phyloP scores from a whole-genome alignment of 2,888 invertebrate species.

The Aphrophora alni region DNA sequence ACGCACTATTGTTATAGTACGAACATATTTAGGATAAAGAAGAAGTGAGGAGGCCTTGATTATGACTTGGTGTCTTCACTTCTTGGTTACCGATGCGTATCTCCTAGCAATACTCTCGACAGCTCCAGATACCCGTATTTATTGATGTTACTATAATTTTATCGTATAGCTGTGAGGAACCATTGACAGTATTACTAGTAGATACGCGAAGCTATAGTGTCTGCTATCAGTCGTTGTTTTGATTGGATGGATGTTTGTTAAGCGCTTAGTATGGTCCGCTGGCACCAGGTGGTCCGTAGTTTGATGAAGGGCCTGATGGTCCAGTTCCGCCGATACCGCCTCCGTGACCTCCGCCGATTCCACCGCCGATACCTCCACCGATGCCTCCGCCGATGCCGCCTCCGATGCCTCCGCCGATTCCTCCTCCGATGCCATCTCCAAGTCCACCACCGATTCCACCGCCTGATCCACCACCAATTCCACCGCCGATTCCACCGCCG shows the following conservation, averaged over 20 bases:
- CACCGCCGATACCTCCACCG: constrained; percentile 38
- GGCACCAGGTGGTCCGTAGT: constrained; percentile 52
- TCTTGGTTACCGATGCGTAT: background rate
- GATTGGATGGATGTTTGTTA: constrained; percentile 14
- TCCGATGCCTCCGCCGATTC: constrained; percentile 52
- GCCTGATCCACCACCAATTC: constrained; percentile 54
- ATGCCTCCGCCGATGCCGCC: constrained; percentile 47
- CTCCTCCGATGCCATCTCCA: constrained; percentile 46
- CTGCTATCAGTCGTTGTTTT: background rate
- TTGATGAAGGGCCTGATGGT: constrained; percentile 48
- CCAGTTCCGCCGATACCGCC: constrained; percentile 30
- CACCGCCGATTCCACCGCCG: constrained; percentile 50
- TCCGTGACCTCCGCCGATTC: constrained; percentile 28
- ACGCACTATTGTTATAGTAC: background rate
- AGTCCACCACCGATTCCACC: constrained; percentile 58
- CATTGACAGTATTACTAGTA: background rate
- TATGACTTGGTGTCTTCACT: constrained; percentile 3
- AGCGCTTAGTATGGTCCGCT: constrained; percentile 50
- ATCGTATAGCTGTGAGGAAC: background rate
- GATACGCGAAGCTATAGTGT: background rate
- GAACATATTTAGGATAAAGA: background rate
- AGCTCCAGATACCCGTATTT: background rate
- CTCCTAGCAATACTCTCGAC: background rate
- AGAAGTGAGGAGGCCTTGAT: constrained; percentile 2
- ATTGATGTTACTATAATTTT: background rate